Base-by-base conservation (phyloP, 2,113 vertebrate species). In the Agapornis roseicollis region DNA sequence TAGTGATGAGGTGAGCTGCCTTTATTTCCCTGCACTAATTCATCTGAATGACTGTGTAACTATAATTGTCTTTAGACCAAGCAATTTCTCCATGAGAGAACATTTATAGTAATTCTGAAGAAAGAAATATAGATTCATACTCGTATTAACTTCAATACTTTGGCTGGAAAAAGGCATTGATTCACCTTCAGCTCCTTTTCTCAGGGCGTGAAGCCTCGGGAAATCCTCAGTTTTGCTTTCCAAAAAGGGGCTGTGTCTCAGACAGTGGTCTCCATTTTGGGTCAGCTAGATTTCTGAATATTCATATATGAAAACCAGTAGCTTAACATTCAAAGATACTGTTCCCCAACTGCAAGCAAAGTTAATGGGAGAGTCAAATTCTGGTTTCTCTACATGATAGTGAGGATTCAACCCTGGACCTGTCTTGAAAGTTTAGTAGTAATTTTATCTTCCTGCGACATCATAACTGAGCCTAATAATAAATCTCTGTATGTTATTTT, bases 51-150 rank as follows among this genome's bases (percentile, higher is more conserved):
- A 78, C 52, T 37, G 41, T 79, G 69, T 80, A 86, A 74, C 88
- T 93, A 52, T 71, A 88, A 56, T 79, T 91, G 83, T 71, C 82
- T 80, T 79, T 52, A 84, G 76, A 71, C 11, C 24, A 25, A 81
- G 72, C 23, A 71, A 88, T 90, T 85, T 84, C 79, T 84, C 47
- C 56, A 60, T 2, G 6, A 94, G 68, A 78, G 60, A 73, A 91
- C 50, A 50, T 47, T 90, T 94, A 83, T 64, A 90, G 47, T 72
- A 78, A 88, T 69, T 90, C 88, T 81, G 95, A 78, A 74, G 60
- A 80, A 92, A 93, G 72, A 93, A 78, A 81, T 2, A 85, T 24
- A 80, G 88, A 86, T 86, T 90, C 60, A 85, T 53, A n/a, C 4
- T 25, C 66, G 19, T 27, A 24, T 85, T 85, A 80, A 63, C 31